Evolutionary conservation across 2,888 invertebrate genomes (phyloP).

Genomic region (Drosophila neoperkinsi): DNA sequence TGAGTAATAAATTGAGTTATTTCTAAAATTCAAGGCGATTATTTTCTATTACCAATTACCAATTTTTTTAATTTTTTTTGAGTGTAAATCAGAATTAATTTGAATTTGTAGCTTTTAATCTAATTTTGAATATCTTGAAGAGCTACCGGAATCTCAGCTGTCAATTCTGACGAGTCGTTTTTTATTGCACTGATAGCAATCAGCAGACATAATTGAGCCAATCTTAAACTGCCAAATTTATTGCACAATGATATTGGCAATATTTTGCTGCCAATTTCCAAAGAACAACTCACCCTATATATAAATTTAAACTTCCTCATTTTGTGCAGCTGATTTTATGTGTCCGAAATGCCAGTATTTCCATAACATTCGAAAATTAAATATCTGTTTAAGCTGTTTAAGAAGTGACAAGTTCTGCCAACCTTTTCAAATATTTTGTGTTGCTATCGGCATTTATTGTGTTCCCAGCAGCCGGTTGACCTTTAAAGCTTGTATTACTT

Average conservation of each 20-base stretch:
- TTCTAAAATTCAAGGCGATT: too few species aligned
- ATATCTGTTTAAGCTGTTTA: background rate
- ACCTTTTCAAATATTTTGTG: background rate
- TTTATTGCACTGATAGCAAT: background rate
- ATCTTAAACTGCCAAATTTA: background rate
- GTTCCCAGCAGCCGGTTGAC: slow-evolving; percentile 62
- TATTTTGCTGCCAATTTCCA: too few species aligned
- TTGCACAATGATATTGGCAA: background rate
- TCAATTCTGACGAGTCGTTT: background rate
- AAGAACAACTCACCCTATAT: background rate
- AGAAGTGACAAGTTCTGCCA: slow-evolving; percentile 10
- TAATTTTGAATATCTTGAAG: background rate
- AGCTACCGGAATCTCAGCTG: background rate
- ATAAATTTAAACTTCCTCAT: background rate
- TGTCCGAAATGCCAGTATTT: background rate
- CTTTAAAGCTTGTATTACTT: slow-evolving; percentile 75
- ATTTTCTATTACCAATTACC: too few species aligned
- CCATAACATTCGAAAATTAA: background rate
- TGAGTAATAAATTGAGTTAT: too few species aligned
- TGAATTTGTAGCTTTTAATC: background rate
- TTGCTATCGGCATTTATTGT: slow-evolving; percentile 16
- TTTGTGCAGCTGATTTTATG: background rate
- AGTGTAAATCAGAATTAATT: background rate
- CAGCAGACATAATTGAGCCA: background rate
- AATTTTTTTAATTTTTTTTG: background rate